Conservation (phyloP, 2,888 invertebrate species). For the Melanotus villosus region DNA sequence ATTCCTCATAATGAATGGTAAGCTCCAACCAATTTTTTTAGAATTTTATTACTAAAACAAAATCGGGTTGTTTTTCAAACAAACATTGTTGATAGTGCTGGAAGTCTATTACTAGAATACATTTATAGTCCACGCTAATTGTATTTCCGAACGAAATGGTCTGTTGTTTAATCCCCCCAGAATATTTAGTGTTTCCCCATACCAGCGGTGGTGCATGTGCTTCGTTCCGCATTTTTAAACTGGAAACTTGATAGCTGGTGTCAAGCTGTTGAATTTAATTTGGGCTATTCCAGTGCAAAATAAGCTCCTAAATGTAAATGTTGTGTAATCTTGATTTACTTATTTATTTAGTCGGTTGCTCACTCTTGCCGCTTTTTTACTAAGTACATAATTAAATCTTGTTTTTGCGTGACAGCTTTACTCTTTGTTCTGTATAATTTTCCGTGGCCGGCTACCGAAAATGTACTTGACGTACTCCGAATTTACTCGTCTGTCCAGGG, state of each 20-base stretch:
- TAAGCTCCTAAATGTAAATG: slow-evolving; percentile 12
- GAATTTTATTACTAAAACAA: too few relatives aligned
- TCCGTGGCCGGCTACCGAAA: slow-evolving; percentile 1
- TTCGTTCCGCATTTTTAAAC: slow-evolving; percentile 19
- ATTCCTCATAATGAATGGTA: too few relatives aligned
- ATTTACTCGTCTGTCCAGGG: neutral
- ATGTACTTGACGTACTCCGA: neutral
- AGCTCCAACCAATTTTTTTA: too few relatives aligned
- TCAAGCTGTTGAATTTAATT: slow-evolving; percentile 26
- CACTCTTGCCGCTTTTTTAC: slow-evolving; percentile 19
- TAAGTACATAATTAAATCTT: slow-evolving; percentile 21
- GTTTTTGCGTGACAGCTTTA: slow-evolving; percentile 14
- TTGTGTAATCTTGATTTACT: slow-evolving; percentile 22
- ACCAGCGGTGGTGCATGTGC: slow-evolving; percentile 2
- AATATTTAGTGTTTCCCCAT: slow-evolving; percentile 12
- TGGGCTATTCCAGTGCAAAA: slow-evolving; percentile 8
- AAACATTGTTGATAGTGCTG: too few relatives aligned
- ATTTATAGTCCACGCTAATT: too few relatives aligned
- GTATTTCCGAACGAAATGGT: slow-evolving; percentile 15
- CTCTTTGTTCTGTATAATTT: slow-evolving; percentile 13
- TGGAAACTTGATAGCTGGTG: slow-evolving; percentile 20
- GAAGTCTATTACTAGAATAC: too few relatives aligned
- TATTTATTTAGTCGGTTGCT: slow-evolving; percentile 19
- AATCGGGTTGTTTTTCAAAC: too few relatives aligned
- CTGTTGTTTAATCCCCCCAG: slow-evolving; percentile 6